phyloP scores from a whole-genome alignment of 2,888 invertebrate species.

The Achlya flavicornis region DNA sequence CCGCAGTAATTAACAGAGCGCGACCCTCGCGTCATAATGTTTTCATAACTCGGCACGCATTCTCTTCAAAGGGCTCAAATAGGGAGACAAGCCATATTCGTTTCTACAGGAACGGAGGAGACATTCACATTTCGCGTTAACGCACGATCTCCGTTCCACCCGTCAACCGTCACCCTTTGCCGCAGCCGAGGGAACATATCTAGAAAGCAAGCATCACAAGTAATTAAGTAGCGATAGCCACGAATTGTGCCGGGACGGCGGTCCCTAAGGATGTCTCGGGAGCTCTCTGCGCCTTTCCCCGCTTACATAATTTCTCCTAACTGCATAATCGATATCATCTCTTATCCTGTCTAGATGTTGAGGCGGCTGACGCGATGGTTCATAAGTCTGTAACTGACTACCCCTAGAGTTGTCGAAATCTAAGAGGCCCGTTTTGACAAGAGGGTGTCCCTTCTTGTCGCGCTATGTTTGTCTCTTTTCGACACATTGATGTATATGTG shows the following conservation, averaged over 20 bases:
- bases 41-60: constrained; percentile 54
- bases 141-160: constrained; percentile 33
- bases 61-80: constrained; percentile 29
- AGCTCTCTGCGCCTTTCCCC: constrained; percentile 62
- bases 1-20: constrained; percentile 58
- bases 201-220: constrained; percentile 66
- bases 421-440: too few species aligned
- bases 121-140: constrained; percentile 27
- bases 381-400: constrained; percentile 54
- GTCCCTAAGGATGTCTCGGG: constrained; percentile 51
- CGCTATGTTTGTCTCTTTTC: too few species aligned
- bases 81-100: constrained; percentile 28
- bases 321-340: constrained; percentile 77
- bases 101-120: constrained; percentile 26
- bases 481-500: too few species aligned
- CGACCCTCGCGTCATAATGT: constrained; percentile 58
- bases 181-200: constrained; percentile 60
- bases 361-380: constrained; percentile 37
- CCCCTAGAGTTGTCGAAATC: too few species aligned
- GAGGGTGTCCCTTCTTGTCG: too few species aligned
- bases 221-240: constrained; percentile 73
- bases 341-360: constrained; percentile 67
- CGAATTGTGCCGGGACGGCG: constrained; percentile 50
- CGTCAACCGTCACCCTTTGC: constrained; percentile 60
- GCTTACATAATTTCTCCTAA: constrained; percentile 76